Evolutionary conservation across 2,797 vertebrate genomes (phyloP), one percentile per base, ranked within the genome.

Genomic region (Ptychobarbus kaznakovi): DNA sequence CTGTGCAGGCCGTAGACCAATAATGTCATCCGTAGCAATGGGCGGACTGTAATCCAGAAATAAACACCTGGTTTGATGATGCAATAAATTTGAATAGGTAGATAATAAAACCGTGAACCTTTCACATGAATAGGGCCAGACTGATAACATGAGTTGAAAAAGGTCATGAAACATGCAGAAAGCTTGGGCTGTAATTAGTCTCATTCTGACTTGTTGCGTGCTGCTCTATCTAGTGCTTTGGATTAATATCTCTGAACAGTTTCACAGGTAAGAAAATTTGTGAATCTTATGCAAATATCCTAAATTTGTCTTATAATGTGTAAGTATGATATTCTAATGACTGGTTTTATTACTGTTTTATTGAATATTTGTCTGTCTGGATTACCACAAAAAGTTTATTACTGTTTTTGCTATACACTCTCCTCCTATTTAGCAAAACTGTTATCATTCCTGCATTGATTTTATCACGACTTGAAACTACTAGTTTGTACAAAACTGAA

Each of bases 181-280:
- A 40, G 1, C 10, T 6, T 13, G 80, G 56, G 3, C 12, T 63
- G 0, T 40, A 61, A 4, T 3, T 7, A 20, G 38, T 25, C n/a
- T 74, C 9, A 20, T 49, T 40, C 44, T 86, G 40, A 46, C 66
- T 38, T 84, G 0, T 46, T 86, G 77, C 4, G 1, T 28, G 3
- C 2, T 90, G 49, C 42, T 90, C 3, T 88, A 88, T 86, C 1
- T 70, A 11, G 0, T 86, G 4, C 84, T 90, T 56, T 86, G 72
- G 87, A 76, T 18, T 0, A 28, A 61, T 12, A 15, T 83, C 0
- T 35, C 22, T 1, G 22, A 20, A 61, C 22, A 65, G 18, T 44
- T 22, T 56, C 2, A 11, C 0, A n/a, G 87, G 89, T 90, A 70
- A 32, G 83, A 76, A 73, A 42, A 44, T 63, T 0, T 18, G 1